phyloP scores from a whole-genome alignment of 2,888 invertebrate species.

The Ormyrus rosae region DNA sequence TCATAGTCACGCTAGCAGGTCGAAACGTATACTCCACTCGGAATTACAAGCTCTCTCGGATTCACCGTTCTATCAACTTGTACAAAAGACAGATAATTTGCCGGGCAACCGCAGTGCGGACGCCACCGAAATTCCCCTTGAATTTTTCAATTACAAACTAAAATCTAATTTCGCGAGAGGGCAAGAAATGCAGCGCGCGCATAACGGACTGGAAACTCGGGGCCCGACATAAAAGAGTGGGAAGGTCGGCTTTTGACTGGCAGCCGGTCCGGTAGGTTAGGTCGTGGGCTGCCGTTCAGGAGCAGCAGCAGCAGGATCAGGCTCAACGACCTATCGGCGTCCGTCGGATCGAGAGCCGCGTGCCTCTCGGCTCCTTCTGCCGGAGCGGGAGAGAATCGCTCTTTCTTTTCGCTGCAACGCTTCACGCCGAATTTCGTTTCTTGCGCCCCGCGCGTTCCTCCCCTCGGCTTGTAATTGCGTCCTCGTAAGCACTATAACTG shows the following conservation, averaged over 20 bases:
- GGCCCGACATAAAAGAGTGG: slow-evolving; percentile 4
- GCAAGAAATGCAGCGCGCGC: not conserved
- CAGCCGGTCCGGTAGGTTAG: slow-evolving; percentile 43
- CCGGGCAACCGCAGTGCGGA: too few relatives aligned
- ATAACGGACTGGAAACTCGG: slow-evolving; percentile 14
- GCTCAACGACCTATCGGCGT: slow-evolving; percentile 58
- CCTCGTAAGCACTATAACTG: slow-evolving; percentile 61
- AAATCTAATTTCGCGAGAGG: too few relatives aligned
- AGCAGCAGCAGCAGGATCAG: slow-evolving; percentile 41
- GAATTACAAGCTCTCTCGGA: slow-evolving; percentile 23
- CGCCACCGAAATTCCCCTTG: too few relatives aligned
- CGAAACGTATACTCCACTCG: slow-evolving; percentile 2
- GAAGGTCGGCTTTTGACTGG: slow-evolving; percentile 8
- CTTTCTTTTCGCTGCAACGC: slow-evolving; percentile 60
- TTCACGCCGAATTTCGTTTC: slow-evolving; percentile 67
- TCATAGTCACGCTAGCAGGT: slow-evolving; percentile 47
- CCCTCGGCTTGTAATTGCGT: slow-evolving; percentile 60
- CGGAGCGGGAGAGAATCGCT: slow-evolving; percentile 20
- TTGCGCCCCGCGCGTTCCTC: slow-evolving; percentile 48
- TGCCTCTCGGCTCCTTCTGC: not conserved
- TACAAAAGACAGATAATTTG: not conserved
- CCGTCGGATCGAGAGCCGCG: slow-evolving; percentile 62
- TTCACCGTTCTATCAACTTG: slow-evolving; percentile 22
- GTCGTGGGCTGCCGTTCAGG: slow-evolving; percentile 46
- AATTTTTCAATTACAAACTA: too few relatives aligned